Base-by-base conservation (phyloP, 2,888 invertebrate genomes). In the Herminia tarsipennalis region DNA sequence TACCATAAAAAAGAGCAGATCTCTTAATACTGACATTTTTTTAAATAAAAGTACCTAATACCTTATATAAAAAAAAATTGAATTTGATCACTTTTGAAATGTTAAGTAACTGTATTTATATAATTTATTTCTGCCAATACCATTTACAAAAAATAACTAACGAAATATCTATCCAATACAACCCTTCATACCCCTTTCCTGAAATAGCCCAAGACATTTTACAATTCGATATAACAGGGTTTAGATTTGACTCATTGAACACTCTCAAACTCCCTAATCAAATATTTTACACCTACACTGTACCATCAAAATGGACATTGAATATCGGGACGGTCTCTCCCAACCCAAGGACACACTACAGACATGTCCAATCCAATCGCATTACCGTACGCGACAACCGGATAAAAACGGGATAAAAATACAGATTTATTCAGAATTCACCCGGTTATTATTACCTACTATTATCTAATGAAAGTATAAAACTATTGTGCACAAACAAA, bases 331-430 rank as follows among this genome's bases (percentile, higher is more conserved):
- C 14, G 9, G 17, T 25, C 3, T 5, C 0, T 1, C 22, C 9
- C 2, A 27, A 24, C 5, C 38, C 36, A 45, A 57, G 47, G 62
- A 14, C 52, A 53, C 54, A 32, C 3, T 25, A 60, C 18, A 16
- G 12, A 46, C 49, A 40, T 49, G 39, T 54, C 45, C 66, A 58
- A 68, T 62, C 46, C 51, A 62, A 54, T 68, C 39, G 56, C 34
- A 68, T 66, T 66, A 62, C 32, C 51, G 44, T 47, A 12, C 42
- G 37, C 49, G 43, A 42, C 35, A 22, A 35, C 24, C 24, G 43
- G 29, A 48, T 44, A 64, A 67, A 67, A 22, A 35, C 24, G 21
- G 43, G 29, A 48, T 44, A 64, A 67, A 67, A 62, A 58, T 49
- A 66, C 43, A 51, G 30, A 61, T 60, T 43, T 58, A 50, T 40